Conservation (phyloP, 2,888 invertebrate genomes). For the Spisula subtruncata region DNA sequence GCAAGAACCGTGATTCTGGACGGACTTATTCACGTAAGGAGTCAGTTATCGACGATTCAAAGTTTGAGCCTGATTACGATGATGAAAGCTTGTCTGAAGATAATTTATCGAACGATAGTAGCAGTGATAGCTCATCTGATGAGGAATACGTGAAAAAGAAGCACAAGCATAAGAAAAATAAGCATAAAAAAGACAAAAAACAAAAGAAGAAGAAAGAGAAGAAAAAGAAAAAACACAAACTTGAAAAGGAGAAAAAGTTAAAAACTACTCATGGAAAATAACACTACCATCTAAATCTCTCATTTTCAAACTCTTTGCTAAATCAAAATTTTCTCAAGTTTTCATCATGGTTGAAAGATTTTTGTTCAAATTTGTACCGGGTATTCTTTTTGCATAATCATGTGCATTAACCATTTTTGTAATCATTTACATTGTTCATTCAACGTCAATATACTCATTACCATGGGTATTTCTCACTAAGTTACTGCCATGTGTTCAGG, state of each 20-base stretch:
- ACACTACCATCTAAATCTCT: neutral
- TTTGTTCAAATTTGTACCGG: neutral
- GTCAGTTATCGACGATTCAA: conserved; percentile 83
- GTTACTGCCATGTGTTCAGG: too few species aligned
- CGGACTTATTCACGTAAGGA: conserved; percentile 75
- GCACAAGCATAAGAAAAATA: conserved; percentile 77
- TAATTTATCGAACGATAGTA: conserved; percentile 55
- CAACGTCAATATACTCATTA: too few species aligned
- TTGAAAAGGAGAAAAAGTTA: conserved; percentile 54
- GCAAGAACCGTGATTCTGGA: conserved; percentile 24
- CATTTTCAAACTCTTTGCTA: neutral
- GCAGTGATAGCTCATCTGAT: conserved; percentile 65
- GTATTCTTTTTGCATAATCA: neutral
- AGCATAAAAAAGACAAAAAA: conserved; percentile 77
- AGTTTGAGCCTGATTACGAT: conserved; percentile 86
- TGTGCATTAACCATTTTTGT: neutral
- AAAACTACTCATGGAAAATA: conserved; percentile 32
- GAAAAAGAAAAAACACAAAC: conserved; percentile 70
- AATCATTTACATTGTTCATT: neutral
- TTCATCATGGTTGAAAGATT: neutral
- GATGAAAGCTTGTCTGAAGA: conserved; percentile 72
- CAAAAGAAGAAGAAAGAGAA: conserved; percentile 77
- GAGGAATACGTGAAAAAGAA: conserved; percentile 67
- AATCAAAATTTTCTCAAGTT: neutral
- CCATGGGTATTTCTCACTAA: too few species aligned